These are phyloP conservation scores for Alloscopus bannaensis DNA, from an alignment of 2,888 invertebrate species.

Conservation along the genomic window DNA sequence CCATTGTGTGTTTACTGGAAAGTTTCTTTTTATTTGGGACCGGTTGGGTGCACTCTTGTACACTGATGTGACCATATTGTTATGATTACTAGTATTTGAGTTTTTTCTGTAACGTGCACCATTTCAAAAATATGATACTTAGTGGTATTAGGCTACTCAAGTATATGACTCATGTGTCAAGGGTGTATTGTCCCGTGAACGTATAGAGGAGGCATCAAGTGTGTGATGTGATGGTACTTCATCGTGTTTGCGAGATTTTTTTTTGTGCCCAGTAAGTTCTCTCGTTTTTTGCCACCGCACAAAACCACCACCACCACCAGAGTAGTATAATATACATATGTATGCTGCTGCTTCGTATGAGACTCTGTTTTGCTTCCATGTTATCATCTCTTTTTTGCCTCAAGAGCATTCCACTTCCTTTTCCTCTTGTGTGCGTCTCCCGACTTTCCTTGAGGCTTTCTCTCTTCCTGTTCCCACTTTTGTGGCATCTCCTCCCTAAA, in stretches of 20 bases:
- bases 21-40: too few species aligned
- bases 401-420: slow-evolving; percentile 55
- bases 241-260: slow-evolving; percentile 5
- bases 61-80: neutral
- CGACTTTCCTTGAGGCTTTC: slow-evolving; percentile 14
- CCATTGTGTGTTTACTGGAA: slow-evolving; percentile 4
- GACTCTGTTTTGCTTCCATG: slow-evolving; percentile 27
- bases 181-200: neutral
- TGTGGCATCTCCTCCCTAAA: too few species aligned
- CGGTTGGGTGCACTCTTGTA: too few species aligned
- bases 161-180: neutral
- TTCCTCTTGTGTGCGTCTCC: slow-evolving; percentile 38
- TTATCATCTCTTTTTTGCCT: slow-evolving; percentile 28
- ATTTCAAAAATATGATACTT: neutral
- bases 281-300: neutral
- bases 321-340: slow-evolving; percentile 1
- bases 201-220: slow-evolving; percentile 28
- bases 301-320: slow-evolving; percentile 6
- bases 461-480: slow-evolving; percentile 45
- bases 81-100: neutral
- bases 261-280: too few species aligned
- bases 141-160: neutral
- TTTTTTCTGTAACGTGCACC: neutral
- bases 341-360: neutral
- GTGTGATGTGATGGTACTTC: slow-evolving; percentile 27